Percentiles rank a stretch among this genome's conserved stretches.
These are phyloP conservation scores for Heliornis fulica DNA, from an alignment of 2,113 vertebrate genomes.

Conservation along the genomic window DNA sequence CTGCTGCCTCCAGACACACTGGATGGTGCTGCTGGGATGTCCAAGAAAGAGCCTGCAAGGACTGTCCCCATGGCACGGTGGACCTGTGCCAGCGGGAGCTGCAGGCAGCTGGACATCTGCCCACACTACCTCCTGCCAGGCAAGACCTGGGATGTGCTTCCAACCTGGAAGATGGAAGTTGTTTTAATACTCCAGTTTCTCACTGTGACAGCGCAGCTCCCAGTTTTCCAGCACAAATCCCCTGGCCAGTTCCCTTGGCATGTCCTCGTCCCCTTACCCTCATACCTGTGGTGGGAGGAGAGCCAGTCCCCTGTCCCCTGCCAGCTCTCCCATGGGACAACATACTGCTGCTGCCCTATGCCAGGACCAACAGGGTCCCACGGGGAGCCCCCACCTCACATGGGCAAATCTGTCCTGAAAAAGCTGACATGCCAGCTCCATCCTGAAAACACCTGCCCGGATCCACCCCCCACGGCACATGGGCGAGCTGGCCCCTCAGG, in stretches of 20 bases:
- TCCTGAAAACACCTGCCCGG: neutral
- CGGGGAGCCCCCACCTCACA: fast-evolving
- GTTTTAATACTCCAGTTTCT: neutral
- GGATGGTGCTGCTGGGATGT: fast-evolving
- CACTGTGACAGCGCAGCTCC: neutral
- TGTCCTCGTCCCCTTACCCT: neutral
- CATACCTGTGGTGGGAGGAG: fast-evolving
- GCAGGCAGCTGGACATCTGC: neutral
- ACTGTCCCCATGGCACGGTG: fast-evolving
- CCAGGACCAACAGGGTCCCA: neutral
- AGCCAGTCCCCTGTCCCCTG: neutral
- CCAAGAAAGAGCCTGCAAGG: neutral
- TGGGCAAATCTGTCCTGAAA: neutral
- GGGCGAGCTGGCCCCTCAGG: fast-evolving
- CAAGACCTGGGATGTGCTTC: neutral
- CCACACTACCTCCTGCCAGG: fast-evolving
- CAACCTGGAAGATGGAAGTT: neutral
- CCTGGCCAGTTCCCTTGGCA: neutral
- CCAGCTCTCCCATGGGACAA: neutral
- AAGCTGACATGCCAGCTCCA: fast-evolving
- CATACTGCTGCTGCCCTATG: neutral
- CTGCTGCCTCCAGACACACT: fast-evolving
- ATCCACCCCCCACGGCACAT: neutral
- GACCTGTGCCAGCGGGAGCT: neutral
- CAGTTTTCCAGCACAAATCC: neutral